Conservation (phyloP, 2,888 invertebrate species). For the Scaptomyza polygonia region DNA sequence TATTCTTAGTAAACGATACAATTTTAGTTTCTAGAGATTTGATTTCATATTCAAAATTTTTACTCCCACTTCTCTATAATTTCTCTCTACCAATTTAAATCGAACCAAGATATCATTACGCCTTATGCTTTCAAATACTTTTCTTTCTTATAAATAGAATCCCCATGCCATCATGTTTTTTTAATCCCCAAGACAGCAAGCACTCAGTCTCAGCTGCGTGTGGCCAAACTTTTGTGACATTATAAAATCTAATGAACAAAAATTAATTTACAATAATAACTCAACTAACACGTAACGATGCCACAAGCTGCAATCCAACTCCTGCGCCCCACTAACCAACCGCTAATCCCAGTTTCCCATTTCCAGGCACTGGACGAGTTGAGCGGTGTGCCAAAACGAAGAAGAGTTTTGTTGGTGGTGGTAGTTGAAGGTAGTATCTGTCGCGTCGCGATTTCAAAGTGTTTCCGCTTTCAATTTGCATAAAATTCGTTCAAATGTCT, state of each 20-base stretch:
- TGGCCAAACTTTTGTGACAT: constrained; percentile 67
- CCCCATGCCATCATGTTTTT: neutral
- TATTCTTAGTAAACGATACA: too few species aligned
- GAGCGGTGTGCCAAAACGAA: constrained; percentile 18
- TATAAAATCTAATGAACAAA: constrained; percentile 80
- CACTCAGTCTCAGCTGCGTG: constrained; percentile 52
- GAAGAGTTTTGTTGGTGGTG: neutral
- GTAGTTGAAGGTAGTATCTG: neutral
- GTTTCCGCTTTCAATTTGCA: constrained; percentile 84
- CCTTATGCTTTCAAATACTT: neutral
- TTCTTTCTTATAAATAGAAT: neutral
- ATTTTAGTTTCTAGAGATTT: too few species aligned
- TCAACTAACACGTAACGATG: constrained; percentile 73
- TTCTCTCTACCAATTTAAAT: too few species aligned
- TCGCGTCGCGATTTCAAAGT: constrained; percentile 67
- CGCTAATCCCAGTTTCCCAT: constrained; percentile 20
- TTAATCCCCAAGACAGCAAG: neutral
- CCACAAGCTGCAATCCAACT: constrained; percentile 61
- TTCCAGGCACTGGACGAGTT: constrained; percentile 49
- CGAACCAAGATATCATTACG: neutral
- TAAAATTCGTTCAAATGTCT: constrained; percentile 81
- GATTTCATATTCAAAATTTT: too few species aligned
- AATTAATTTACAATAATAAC: constrained; percentile 83
- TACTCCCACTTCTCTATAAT: too few species aligned
- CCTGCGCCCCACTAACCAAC: neutral